These are phyloP conservation scores for Ataeniobius toweri DNA, from an alignment of 2,797 vertebrate genomes.

Conservation along the genomic window DNA sequence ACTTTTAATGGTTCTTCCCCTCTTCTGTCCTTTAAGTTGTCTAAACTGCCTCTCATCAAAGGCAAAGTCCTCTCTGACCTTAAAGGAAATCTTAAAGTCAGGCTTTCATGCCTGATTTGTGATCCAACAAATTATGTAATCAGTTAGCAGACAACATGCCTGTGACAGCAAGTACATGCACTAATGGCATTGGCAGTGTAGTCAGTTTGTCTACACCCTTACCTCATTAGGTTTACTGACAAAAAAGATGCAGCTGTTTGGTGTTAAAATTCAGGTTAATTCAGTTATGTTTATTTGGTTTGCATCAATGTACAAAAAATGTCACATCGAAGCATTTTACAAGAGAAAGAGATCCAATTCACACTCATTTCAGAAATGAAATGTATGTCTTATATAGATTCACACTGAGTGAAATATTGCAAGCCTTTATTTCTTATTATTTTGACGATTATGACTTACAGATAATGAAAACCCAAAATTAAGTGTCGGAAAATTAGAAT, in stretches of 20 bases:
- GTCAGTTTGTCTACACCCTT: neutral
- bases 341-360: neutral
- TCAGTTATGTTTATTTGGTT: neutral
- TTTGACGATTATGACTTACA: neutral
- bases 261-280: neutral
- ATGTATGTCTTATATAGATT: neutral
- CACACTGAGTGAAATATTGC: neutral
- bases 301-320: neutral
- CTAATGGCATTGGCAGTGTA: neutral
- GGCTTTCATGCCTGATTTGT: conserved; percentile 4
- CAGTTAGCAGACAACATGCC: neutral
- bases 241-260: neutral
- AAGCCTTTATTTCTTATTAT: neutral
- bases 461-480: neutral
- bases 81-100: neutral
- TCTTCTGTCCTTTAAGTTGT: neutral
- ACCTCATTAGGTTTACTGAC: neutral
- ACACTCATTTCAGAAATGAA: neutral
- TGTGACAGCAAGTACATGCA: neutral
- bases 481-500: too few species aligned
- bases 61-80: neutral
- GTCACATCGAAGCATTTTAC: neutral
- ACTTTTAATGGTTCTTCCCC: neutral
- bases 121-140: conserved; percentile 3
- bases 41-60: neutral